Evolutionary conservation across 2,797 vertebrate genomes (phyloP).

Genomic region (Pteropus rufus): DNA sequence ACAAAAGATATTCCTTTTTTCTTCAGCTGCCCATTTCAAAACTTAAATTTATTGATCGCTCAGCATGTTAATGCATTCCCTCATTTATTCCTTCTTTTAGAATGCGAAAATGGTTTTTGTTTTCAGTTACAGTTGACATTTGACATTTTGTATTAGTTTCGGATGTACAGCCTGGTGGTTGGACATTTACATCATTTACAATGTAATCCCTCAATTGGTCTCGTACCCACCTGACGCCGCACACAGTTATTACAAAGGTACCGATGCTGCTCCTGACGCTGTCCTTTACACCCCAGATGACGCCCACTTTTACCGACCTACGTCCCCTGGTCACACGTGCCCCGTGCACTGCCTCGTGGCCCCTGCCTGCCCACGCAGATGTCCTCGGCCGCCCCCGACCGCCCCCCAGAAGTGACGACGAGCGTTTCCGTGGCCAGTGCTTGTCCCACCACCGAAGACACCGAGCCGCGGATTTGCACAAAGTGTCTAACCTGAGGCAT

Average conservation of each 20-base stretch:
- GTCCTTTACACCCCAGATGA: too few species aligned
- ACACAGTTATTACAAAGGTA: fast-evolving
- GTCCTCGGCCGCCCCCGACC: fast-evolving
- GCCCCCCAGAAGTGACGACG: background rate
- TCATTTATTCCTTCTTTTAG: background rate
- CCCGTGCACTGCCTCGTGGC: fast-evolving
- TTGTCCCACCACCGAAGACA: too few species aligned
- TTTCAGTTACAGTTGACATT: too few species aligned
- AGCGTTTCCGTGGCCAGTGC: fast-evolving
- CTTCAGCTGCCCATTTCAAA: conserved; percentile 34
- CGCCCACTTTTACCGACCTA: fast-evolving
- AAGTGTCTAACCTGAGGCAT: too few species aligned
- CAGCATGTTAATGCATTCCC: background rate
- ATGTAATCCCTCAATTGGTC: too few species aligned
- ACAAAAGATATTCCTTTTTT: background rate
- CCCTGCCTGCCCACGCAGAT: fast-evolving
- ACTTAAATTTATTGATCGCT: conserved; percentile 9
- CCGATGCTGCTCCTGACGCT: too few species aligned
- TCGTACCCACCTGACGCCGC: too few species aligned
- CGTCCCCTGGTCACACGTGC: background rate
- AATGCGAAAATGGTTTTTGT: too few species aligned
- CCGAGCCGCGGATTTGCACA: background rate
- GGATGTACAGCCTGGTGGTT: too few species aligned
- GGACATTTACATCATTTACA: too few species aligned
- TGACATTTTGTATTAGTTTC: too few species aligned